Evolutionary conservation across 1,140 invertebrate species (phyloP).

Genomic region (Bombus breviceps): DNA sequence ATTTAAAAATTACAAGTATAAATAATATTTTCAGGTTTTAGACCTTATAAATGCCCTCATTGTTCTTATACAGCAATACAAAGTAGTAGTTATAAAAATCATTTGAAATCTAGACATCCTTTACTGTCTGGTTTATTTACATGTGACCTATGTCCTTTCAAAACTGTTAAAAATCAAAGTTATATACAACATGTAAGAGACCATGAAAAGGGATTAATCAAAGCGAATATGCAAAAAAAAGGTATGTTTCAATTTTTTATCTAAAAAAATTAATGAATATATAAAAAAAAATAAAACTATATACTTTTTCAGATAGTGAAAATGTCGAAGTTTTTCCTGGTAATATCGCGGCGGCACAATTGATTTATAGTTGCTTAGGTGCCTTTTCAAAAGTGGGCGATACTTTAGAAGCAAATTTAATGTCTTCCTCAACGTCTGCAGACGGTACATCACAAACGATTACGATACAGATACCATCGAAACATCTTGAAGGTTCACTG

Average conservation of each 20-base stretch:
- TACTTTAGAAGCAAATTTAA: conserved; percentile 79
- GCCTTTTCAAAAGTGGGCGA: conserved; percentile 80
- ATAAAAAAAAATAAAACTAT: not conserved
- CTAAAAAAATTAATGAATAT: not conserved
- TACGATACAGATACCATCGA: conserved; percentile 81
- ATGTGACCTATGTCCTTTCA: conserved; percentile 85
- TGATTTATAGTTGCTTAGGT: conserved; percentile 83
- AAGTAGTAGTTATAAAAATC: conserved; percentile 87
- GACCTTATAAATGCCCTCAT: conserved; percentile 87
- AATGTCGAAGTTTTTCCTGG: conserved; percentile 80
- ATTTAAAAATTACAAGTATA: conserved; percentile 10
- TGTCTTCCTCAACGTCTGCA: conserved; percentile 79
- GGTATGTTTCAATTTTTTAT: conserved; percentile 52
- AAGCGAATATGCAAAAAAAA: conserved; percentile 70
- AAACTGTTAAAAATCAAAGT: conserved; percentile 85
- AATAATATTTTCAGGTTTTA: conserved; percentile 70
- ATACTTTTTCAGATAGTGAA: conserved; percentile 65
- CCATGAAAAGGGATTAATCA: conserved; percentile 83
- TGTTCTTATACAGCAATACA: conserved; percentile 88
- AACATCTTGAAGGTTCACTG: conserved; percentile 74
- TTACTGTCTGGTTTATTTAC: conserved; percentile 83
- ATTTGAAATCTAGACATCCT: conserved; percentile 87
- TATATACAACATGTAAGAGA: conserved; percentile 84
- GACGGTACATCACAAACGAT: conserved; percentile 82
- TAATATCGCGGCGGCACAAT: conserved; percentile 83